phyloP scores from a whole-genome alignment of 2,113 vertebrate species.

The Antennarius striatus region DNA sequence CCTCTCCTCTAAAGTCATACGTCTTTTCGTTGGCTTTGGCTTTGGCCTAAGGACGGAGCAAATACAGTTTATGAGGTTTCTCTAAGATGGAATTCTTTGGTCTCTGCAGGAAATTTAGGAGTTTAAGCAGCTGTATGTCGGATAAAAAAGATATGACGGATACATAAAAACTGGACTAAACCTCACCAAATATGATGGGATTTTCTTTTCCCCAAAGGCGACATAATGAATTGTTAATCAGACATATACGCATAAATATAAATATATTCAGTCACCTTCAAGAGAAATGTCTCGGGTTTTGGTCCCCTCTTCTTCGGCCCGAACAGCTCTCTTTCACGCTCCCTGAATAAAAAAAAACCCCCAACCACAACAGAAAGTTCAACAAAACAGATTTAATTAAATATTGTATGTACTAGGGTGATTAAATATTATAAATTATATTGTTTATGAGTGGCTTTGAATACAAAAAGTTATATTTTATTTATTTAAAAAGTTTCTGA shows the following conservation, averaged over 20 bases:
- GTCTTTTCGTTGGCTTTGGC: conserved; percentile 91
- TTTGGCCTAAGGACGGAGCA: conserved; percentile 78
- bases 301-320: conserved; percentile 97
- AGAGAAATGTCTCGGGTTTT: conserved; percentile 94
- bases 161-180: too few species aligned
- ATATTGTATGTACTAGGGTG: too few species aligned
- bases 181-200: too few species aligned
- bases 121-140: conserved; percentile 2
- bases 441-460: too few species aligned
- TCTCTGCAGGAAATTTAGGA: conserved; percentile 14
- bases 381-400: not conserved
- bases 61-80: conserved; percentile 8
- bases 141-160: not conserved
- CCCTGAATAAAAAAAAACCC: conserved; percentile 73
- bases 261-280: conserved; percentile 84
- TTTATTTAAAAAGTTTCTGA: not conserved
- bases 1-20: conserved; percentile 90
- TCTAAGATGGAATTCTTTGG: not conserved
- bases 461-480: not conserved
- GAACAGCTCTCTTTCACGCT: conserved; percentile 93
- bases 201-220: not conserved
- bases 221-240: not conserved
- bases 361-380: not conserved
- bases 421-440: too few species aligned
- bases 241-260: not conserved